phyloP scores from a whole-genome alignment of 2,797 vertebrate species.

The Gephyroberyx darwinii region DNA sequence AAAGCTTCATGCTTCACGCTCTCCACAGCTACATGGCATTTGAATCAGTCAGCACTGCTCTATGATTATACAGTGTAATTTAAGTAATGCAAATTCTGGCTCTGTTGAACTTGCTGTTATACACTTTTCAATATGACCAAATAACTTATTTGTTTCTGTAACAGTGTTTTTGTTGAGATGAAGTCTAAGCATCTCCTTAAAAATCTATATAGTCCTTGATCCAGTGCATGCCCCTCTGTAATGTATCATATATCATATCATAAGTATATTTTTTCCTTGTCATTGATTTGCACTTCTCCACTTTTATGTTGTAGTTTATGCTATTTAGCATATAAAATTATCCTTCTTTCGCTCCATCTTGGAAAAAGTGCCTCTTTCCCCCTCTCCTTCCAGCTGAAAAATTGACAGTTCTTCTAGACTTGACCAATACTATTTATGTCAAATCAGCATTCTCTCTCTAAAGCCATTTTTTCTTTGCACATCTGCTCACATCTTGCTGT shows the following conservation, averaged over 20 bases:
- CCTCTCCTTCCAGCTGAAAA: background rate
- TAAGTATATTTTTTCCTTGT: constrained; percentile 37
- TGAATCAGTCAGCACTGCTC: background rate
- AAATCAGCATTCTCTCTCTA: background rate
- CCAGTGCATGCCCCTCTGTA: constrained; percentile 43
- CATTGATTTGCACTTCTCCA: constrained; percentile 83
- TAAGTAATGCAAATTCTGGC: background rate
- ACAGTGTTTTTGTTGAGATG: background rate
- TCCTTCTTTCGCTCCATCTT: background rate
- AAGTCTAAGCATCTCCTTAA: background rate
- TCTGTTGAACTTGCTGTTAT: background rate
- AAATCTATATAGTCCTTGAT: constrained; percentile 34
- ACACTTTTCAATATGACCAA: constrained; percentile 13
- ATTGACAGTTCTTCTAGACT: background rate
- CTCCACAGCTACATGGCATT: background rate
- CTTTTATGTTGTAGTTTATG: constrained; percentile 81
- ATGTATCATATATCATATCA: constrained; percentile 55
- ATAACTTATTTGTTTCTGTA: background rate
- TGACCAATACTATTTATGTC: background rate
- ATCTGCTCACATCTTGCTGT: background rate
- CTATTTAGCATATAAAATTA: constrained; percentile 6
- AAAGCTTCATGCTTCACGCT: background rate
- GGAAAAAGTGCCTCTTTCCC: no score
- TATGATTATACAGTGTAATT: background rate
- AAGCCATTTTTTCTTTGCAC: background rate